These are phyloP conservation scores for Chrysogorgia sp. DNA, from an alignment of 92 coral and sea anemone species.

Conservation along the genomic window DNA sequence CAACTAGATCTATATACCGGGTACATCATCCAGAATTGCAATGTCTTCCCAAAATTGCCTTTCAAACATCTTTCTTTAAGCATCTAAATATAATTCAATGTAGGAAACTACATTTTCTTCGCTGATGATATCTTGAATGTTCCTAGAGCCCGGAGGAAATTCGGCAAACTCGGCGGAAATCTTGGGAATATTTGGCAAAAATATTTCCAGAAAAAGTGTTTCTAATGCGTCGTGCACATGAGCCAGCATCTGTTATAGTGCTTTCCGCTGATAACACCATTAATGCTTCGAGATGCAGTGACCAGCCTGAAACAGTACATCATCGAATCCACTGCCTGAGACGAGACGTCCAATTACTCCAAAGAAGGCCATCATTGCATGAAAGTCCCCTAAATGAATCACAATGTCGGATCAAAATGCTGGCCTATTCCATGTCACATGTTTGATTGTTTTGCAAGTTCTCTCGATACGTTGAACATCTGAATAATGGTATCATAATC, in stretches of 20 bases:
- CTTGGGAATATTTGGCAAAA: conserved; percentile 6
- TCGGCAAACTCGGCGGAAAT: background rate
- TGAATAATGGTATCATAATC: conserved; percentile 22
- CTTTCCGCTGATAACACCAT: conserved; percentile 1
- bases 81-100: too few species aligned
- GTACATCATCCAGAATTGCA: conserved; percentile 16
- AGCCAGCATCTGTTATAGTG: conserved; percentile 29
- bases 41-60: conserved; percentile 22
- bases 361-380: conserved; percentile 29
- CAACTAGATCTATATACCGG: conserved; percentile 11
- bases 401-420: conserved; percentile 11
- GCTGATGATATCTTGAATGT: conserved; percentile 8
- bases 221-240: conserved; percentile 19
- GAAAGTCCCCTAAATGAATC: conserved; percentile 26
- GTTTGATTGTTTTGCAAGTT: conserved; percentile 26
- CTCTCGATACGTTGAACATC: conserved; percentile 8
- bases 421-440: conserved; percentile 25
- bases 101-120: conserved; percentile 8
- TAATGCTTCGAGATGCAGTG: conserved; percentile 18
- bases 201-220: conserved; percentile 19
- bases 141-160: background rate
- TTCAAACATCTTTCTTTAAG: conserved; percentile 28
- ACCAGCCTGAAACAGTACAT: conserved; percentile 26
- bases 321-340: conserved; percentile 26
- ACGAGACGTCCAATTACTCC: conserved; percentile 7